A percentile compares a stretch with the other conserved stretches of the same genome.
Conservation (phyloP, 53 echinoderm and acorn worm genomes). For the Pentamera pediparva region DNA sequence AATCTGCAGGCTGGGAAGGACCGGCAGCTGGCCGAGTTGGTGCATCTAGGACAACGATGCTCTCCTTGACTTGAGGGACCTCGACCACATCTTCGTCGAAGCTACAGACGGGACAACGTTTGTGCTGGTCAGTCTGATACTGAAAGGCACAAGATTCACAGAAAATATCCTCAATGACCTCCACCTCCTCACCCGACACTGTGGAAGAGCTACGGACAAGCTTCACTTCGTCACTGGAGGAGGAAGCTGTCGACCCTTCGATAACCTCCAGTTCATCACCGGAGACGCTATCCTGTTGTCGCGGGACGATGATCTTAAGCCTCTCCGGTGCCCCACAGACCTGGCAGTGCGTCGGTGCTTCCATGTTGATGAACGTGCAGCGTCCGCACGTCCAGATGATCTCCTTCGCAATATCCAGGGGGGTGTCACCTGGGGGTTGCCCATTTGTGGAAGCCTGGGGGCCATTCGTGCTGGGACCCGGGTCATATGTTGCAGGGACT, state of each 20-base stretch:
- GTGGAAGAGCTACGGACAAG: no score
- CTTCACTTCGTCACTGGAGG: not conserved
- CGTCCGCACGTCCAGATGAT: constrained; percentile 75
- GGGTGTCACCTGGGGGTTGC: no score
- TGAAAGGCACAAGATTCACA: not conserved
- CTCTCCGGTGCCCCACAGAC: constrained; percentile 62
- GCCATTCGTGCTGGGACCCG: no score
- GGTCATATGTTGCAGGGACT: no score
- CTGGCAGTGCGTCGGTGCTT: constrained; percentile 37
- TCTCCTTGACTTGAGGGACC: not conserved
- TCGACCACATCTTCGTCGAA: constrained; percentile 54
- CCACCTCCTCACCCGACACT: no score
- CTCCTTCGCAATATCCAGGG: no score
- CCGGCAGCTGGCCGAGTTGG: constrained; percentile 10
- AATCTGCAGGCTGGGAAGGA: constrained; percentile 59
- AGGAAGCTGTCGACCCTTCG: not conserved
- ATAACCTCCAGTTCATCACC: no score
- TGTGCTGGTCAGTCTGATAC: not conserved
- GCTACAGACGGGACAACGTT: constrained; percentile 47
- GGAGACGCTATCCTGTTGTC: no score
- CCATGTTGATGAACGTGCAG: constrained; percentile 69
- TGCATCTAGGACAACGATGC: not conserved
- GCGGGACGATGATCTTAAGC: not conserved
- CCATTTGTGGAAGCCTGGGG: no score
- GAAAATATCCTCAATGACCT: not conserved